Evolutionary conservation across 2,888 invertebrate species (phyloP), one percentile per base, ranked within the genome.

Genomic region (Pharmacophagus antenor): DNA sequence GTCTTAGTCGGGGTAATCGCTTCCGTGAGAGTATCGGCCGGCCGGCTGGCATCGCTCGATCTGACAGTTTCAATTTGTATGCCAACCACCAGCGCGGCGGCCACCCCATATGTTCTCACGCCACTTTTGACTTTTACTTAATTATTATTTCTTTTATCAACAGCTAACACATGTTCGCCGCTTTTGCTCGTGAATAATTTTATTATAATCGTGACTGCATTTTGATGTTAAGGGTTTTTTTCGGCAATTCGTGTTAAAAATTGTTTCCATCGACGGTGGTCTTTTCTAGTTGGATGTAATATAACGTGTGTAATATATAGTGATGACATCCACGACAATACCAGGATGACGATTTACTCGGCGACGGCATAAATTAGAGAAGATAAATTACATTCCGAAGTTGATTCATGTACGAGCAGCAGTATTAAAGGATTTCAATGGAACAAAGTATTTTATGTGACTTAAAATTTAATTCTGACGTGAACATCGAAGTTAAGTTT

Each of bases 101-200:
- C 86, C 88, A 86, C 88, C 88, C 86, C 70, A 74, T 68, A 63
- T 69, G 85, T 84, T 88, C 89, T 83, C 89, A 88, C 88, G 85
- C 80, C 78, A 80, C 74, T 77, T 73, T 76, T 74, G 64, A 72
- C 73, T 80, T 83, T 82, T 77, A 80, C 79, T 79, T 85, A 88
- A 88, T 86, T 87, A 87, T 83, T 84, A 83, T 84, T 85, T 82
- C 75, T 68, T 76, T 82, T 84, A 79, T 78, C 76, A 76, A 78
- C 73, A 69, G 75, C 71, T 77, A 76, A 80, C 79, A 82, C 76
- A 79, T 78, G 82, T 83, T 76, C 66, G 70, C 58, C 42, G 41
- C 37, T 42, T 56, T 61, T 52, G 52, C 10, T 64, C 71, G 76
- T 74, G 77, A 77, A 80, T 76, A 74, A 77, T 79, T 56, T 56